Percentiles rank a stretch among this genome's conserved stretches.
Conservation (phyloP, 1,140 invertebrate species). For the Spodoptera litura region DNA sequence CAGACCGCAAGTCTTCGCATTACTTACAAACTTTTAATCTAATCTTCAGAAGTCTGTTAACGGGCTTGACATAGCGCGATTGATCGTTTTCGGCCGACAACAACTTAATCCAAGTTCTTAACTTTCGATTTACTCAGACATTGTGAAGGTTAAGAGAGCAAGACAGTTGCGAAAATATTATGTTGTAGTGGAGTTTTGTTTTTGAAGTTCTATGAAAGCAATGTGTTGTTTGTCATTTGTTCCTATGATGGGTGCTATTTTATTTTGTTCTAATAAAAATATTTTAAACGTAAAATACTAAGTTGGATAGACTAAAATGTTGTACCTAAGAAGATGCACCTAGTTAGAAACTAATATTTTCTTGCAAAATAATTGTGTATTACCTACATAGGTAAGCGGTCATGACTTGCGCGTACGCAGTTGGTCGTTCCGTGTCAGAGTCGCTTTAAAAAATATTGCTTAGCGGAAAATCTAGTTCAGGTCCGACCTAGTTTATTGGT, state of each 20-base stretch:
- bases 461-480: constrained; percentile 30
- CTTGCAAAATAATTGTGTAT: too few species aligned
- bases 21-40: constrained; percentile 36
- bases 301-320: too few species aligned
- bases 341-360: too few species aligned
- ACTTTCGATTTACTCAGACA: constrained; percentile 21
- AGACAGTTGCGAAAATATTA: constrained; percentile 6
- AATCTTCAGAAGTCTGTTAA: constrained; percentile 26
- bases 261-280: too few species aligned
- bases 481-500: constrained; percentile 12
- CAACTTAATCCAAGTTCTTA: constrained; percentile 36
- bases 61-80: constrained; percentile 34
- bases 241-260: too few species aligned
- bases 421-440: constrained; percentile 14
- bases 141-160: background rate
- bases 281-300: too few species aligned
- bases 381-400: background rate
- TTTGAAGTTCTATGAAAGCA: background rate
- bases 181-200: background rate
- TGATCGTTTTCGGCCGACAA: constrained; percentile 30
- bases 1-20: constrained; percentile 15
- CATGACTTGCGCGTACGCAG: constrained; percentile 12
- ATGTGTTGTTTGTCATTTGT: too few species aligned
- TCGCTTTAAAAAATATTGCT: constrained; percentile 27
- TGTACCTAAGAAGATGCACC: too few species aligned